Percentiles rank a stretch among this genome's conserved stretches.
Conservation (phyloP, 2,797 vertebrate species). For the Chelon labrosus region DNA sequence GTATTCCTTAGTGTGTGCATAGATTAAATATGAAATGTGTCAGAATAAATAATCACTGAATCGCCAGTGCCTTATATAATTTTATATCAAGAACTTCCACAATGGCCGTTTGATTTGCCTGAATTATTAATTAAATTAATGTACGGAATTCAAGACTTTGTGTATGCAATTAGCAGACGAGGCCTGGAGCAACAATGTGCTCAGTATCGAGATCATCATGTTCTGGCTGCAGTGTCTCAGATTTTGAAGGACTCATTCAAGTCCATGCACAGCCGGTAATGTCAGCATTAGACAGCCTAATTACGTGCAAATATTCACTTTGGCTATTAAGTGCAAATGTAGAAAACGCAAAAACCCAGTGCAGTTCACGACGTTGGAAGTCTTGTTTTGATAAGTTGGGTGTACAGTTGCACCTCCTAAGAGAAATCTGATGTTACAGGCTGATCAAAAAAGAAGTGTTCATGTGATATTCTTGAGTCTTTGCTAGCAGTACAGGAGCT, state of each 20-base stretch:
- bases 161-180: background rate
- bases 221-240: background rate
- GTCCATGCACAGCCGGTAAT: background rate
- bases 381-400: slow-evolving; percentile 1
- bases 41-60: no score
- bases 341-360: background rate
- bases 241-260: slow-evolving; percentile 1
- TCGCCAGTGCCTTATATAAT: no score
- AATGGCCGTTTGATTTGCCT: background rate
- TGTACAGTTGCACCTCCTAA: background rate
- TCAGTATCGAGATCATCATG: background rate
- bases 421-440: background rate
- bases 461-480: no score
- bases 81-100: background rate
- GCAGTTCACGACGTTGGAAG: background rate
- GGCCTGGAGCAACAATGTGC: background rate
- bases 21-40: background rate
- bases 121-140: background rate
- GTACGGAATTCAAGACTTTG: background rate
- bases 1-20: background rate
- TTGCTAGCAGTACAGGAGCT: background rate
- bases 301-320: background rate
- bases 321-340: background rate
- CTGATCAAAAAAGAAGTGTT: background rate
- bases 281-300: background rate